Conservation (phyloP, 2,797 vertebrate genomes). For the Pagetopsis macropterus region DNA sequence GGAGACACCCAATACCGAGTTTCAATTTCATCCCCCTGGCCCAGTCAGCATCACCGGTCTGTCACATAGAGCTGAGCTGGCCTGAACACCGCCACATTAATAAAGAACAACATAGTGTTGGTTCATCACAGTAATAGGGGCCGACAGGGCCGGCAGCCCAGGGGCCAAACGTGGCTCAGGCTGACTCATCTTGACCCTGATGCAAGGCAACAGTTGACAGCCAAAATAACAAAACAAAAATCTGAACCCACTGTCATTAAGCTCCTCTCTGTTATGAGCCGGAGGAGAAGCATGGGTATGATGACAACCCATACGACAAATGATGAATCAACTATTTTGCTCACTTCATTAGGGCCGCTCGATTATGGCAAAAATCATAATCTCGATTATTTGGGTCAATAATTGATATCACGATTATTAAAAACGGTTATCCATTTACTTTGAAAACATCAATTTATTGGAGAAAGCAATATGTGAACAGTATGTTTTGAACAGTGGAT, state of each 20-base stretch:
- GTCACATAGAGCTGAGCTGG: constrained; percentile 35
- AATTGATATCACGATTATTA: too few relatives aligned
- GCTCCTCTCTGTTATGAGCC: constrained; percentile 5
- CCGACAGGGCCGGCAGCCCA: constrained; percentile 50
- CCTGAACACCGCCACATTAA: constrained; percentile 42
- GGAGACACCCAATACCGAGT: constrained; percentile 62
- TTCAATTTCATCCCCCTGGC: constrained; percentile 53
- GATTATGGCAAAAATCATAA: too few relatives aligned
- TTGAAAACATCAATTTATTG: too few relatives aligned
- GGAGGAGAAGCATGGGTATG: constrained; percentile 2
- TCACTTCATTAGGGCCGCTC: background rate
- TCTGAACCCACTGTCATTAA: constrained; percentile 14
- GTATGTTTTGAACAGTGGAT: too few relatives aligned
- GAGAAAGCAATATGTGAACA: too few relatives aligned
- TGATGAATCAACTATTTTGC: constrained; percentile 27
- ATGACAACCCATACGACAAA: constrained; percentile 11
- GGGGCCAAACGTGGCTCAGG: constrained; percentile 47
- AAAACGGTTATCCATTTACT: too few relatives aligned
- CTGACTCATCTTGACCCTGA: constrained; percentile 70
- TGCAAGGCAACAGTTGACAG: constrained; percentile 60
- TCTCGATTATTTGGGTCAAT: too few relatives aligned
- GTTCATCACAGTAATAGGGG: constrained; percentile 62
- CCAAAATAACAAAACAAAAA: constrained; percentile 53
- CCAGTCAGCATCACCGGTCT: constrained; percentile 60
- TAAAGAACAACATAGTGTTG: constrained; percentile 50